Conservation (phyloP, 2,797 vertebrate species). For the Todus mexicanus region DNA sequence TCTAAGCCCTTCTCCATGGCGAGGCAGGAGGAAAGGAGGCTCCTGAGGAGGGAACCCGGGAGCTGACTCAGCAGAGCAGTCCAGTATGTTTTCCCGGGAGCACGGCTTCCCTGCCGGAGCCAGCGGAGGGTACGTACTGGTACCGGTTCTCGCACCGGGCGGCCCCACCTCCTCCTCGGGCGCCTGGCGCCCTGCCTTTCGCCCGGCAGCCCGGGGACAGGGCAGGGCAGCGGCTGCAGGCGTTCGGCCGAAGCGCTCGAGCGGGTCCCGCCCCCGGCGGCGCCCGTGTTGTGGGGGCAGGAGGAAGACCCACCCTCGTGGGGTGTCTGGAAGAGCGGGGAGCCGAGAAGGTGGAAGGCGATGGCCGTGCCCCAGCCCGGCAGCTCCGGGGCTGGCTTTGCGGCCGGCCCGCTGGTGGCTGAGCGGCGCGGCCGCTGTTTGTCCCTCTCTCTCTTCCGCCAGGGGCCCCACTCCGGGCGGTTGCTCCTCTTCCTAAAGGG, state of each 20-base stretch:
- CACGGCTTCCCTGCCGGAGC: slow-evolving; percentile 1
- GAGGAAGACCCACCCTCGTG: not conserved
- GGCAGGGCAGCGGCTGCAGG: not conserved
- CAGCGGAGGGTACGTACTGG: slow-evolving; percentile 39
- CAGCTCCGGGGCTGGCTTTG: not conserved
- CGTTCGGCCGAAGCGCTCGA: not conserved
- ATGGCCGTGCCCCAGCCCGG: not conserved
- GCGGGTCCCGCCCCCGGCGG: not conserved
- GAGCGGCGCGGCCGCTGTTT: too few species aligned
- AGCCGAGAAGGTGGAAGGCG: not conserved
- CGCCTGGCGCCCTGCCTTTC: not conserved
- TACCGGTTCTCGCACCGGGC: not conserved
- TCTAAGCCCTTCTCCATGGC: not conserved
- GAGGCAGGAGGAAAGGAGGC: not conserved
- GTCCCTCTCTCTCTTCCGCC: rapidly evolving
- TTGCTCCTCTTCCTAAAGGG: not conserved
- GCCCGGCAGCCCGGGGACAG: not conserved
- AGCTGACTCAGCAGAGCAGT: not conserved
- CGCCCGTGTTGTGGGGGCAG: not conserved
- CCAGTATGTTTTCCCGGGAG: slow-evolving; percentile 50
- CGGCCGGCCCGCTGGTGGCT: not conserved
- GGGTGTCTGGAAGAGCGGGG: not conserved
- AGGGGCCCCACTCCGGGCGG: not conserved
- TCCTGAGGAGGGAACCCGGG: not conserved
- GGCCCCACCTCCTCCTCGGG: not conserved